These are phyloP conservation scores for Podarcis muralis DNA, from an alignment of 2,113 vertebrate genomes.

Conservation along the genomic window DNA sequence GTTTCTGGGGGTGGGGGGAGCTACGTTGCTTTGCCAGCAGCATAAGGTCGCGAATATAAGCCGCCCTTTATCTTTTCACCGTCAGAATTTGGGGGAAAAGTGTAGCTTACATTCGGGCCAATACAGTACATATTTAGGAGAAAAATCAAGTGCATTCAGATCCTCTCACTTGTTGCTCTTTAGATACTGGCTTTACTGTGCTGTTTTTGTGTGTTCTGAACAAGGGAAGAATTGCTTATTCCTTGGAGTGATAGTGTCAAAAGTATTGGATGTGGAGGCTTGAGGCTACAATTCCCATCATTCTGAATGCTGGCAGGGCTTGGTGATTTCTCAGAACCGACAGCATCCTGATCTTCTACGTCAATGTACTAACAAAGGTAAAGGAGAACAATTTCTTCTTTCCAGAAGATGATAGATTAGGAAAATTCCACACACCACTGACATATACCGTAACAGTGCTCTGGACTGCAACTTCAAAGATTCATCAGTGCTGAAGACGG, in stretches of 20 bases:
- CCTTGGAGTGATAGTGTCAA: neutral
- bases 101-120: too few relatives aligned
- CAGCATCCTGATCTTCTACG: neutral
- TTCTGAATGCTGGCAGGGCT: neutral
- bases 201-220: neutral
- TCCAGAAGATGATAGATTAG: slow-evolving; percentile 41
- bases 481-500: slow-evolving; percentile 25
- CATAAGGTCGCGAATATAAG: too few relatives aligned
- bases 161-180: neutral
- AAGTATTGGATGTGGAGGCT: neutral
- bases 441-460: slow-evolving; percentile 11
- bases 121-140: neutral
- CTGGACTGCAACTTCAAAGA: slow-evolving; percentile 11
- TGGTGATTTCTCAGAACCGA: neutral
- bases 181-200: neutral
- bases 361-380: neutral
- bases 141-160: neutral
- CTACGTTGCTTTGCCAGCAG: too few relatives aligned
- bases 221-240: neutral
- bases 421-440: slow-evolving; percentile 19
- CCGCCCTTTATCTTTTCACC: too few relatives aligned
- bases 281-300: neutral
- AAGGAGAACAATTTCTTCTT: slow-evolving; percentile 1
- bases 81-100: too few relatives aligned
- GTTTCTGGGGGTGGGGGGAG: too few relatives aligned